Evolutionary conservation across 2,888 invertebrate genomes (phyloP).

Genomic region (Eilema depressum): DNA sequence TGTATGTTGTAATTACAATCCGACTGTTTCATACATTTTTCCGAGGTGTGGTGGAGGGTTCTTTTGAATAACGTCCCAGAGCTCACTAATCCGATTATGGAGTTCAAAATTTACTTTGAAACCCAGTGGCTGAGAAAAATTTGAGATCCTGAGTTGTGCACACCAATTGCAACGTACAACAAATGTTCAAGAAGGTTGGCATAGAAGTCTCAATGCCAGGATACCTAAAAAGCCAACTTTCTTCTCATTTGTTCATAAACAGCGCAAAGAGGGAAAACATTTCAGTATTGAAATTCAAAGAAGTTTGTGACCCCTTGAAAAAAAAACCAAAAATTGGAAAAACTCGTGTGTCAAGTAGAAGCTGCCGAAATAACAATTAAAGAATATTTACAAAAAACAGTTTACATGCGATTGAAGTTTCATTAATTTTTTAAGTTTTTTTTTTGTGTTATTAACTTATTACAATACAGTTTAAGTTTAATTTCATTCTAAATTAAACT

Average conservation of each 20-base stretch:
- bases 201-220: conserved; percentile 18
- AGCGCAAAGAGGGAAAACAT: conserved; percentile 24
- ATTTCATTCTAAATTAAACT: conserved; percentile 14
- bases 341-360: conserved; percentile 14
- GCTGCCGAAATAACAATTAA: conserved; percentile 20
- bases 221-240: conserved; percentile 24
- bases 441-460: no score
- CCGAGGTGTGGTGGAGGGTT: conserved; percentile 12
- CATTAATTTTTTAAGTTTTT: conserved; percentile 18
- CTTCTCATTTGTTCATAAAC: conserved; percentile 23
- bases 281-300: conserved; percentile 12
- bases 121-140: conserved; percentile 19
- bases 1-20: no score
- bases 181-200: conserved; percentile 17
- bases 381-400: conserved; percentile 22
- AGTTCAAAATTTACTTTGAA: conserved; percentile 23
- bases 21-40: no score
- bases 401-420: conserved; percentile 24
- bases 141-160: no score
- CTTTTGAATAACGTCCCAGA: conserved; percentile 17
- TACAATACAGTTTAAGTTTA: conserved; percentile 11
- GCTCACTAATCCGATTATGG: conserved; percentile 22
- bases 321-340: conserved; percentile 20
- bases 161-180: no score
- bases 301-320: conserved; percentile 3